A percentile compares a stretch with the other conserved stretches of the same genome.
Conservation (phyloP, 2,113 vertebrate species). For the Malaclemys terrapin region DNA sequence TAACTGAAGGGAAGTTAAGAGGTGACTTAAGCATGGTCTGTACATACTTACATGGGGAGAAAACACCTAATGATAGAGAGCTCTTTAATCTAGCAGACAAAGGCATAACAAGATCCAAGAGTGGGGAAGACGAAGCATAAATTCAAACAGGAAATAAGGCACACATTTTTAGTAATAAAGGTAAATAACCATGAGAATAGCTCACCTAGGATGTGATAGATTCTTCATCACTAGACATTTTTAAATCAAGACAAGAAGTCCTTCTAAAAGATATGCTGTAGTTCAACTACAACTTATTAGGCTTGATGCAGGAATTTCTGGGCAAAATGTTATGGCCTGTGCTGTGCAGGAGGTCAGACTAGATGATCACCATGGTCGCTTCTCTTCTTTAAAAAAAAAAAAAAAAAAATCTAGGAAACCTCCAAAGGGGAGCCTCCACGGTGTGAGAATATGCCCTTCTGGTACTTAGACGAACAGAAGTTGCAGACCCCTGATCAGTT, state of each 20-base stretch:
- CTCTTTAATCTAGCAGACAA: background rate
- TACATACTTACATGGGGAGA: background rate
- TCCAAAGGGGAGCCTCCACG: background rate
- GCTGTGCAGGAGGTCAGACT: background rate
- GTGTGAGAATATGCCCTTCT: rapidly evolving
- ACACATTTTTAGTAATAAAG: background rate
- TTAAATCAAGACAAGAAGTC: background rate
- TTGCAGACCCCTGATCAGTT: background rate
- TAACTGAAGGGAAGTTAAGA: background rate
- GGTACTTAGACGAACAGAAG: background rate
- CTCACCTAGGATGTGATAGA: background rate
- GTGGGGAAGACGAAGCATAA: background rate
- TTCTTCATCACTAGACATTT: rapidly evolving
- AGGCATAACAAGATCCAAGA: background rate
- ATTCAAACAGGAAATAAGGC: background rate
- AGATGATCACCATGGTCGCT: background rate
- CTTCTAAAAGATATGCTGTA: background rate
- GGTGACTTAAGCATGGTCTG: background rate
- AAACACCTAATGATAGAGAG: background rate
- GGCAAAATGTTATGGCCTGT: background rate
- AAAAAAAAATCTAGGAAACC: too few relatives aligned
- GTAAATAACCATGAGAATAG: background rate
- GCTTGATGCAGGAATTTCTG: background rate
- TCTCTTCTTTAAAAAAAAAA: too few relatives aligned
- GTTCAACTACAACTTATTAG: background rate